These are phyloP conservation scores for Melieria omissa DNA, from an alignment of 2,888 invertebrate genomes.

Conservation along the genomic window DNA sequence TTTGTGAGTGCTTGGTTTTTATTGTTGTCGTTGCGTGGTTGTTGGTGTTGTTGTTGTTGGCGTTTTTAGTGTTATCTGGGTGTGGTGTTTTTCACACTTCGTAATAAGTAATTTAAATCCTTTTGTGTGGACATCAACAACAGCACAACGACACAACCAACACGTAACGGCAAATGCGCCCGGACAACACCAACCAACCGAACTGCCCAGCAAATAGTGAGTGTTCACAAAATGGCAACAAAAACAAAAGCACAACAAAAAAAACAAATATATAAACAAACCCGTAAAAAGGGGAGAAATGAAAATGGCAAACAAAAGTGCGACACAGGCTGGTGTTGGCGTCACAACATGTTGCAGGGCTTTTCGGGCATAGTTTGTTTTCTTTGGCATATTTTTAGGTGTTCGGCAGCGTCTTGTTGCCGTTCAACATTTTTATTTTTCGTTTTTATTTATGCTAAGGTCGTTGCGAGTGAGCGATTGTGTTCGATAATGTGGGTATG, in stretches of 20 bases:
- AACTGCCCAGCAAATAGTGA: too few relatives aligned
- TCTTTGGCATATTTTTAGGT: conserved; percentile 10
- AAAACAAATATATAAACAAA: not conserved
- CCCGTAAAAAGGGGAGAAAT: not conserved
- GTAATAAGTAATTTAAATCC: not conserved
- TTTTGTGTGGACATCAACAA: not conserved
- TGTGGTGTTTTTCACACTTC: not conserved
- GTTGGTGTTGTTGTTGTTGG: too few relatives aligned
- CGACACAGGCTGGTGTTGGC: not conserved
- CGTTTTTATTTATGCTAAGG: too few relatives aligned
- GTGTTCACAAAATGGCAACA: not conserved
- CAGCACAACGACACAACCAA: not conserved
- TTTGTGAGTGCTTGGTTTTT: too few relatives aligned
- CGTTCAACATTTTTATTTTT: too few relatives aligned
- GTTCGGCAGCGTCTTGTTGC: not conserved
- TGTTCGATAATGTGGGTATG: not conserved
- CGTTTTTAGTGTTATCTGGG: too few relatives aligned
- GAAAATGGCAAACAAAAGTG: not conserved
- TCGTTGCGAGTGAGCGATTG: too few relatives aligned
- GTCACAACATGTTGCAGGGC: not conserved
- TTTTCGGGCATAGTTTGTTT: not conserved
- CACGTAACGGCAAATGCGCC: too few relatives aligned
- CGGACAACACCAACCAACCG: too few relatives aligned
- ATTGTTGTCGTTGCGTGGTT: too few relatives aligned
- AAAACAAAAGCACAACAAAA: not conserved